Evolutionary conservation across 2,113 vertebrate species (phyloP).

Genomic region (Sceloporus tristichus): DNA sequence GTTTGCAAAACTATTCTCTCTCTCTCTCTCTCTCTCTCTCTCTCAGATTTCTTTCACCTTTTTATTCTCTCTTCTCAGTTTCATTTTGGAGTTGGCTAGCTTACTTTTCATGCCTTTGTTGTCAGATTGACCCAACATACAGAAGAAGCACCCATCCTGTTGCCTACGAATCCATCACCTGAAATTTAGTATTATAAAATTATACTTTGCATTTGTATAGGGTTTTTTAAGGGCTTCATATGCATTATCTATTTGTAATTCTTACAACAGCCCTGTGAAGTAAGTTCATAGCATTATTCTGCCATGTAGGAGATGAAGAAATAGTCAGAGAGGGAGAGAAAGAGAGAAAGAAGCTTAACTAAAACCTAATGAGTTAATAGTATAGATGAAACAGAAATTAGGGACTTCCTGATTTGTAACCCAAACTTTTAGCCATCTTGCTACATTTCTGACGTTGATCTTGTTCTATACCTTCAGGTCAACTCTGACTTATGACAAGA

Average conservation of each 20-base stretch:
- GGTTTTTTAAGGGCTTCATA: not conserved
- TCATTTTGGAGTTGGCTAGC: slow-evolving; percentile 48
- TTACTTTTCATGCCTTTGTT: slow-evolving; percentile 37
- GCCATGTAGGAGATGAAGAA: no score
- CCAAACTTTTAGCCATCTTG: no score
- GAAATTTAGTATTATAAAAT: slow-evolving; percentile 1
- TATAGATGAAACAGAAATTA: not conserved
- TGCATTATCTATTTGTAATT: not conserved
- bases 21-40: slow-evolving; percentile 45
- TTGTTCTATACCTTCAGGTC: no score
- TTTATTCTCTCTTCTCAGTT: slow-evolving; percentile 42
- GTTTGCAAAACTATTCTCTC: slow-evolving; percentile 58
- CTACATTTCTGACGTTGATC: not conserved
- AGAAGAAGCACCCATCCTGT: not conserved
- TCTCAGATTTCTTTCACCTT: slow-evolving; percentile 4
- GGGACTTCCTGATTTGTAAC: not conserved
- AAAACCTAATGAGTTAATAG: not conserved
- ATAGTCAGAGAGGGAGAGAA: no score
- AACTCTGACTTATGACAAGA: no score
- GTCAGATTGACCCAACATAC: slow-evolving; percentile 20
- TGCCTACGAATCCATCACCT: not conserved
- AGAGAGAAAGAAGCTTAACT: no score
- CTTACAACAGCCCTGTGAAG: not conserved
- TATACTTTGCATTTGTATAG: not conserved
- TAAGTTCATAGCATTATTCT: not conserved